Base-by-base conservation (phyloP, 1,140 invertebrate genomes). In the Ooceraea biroi region DNA sequence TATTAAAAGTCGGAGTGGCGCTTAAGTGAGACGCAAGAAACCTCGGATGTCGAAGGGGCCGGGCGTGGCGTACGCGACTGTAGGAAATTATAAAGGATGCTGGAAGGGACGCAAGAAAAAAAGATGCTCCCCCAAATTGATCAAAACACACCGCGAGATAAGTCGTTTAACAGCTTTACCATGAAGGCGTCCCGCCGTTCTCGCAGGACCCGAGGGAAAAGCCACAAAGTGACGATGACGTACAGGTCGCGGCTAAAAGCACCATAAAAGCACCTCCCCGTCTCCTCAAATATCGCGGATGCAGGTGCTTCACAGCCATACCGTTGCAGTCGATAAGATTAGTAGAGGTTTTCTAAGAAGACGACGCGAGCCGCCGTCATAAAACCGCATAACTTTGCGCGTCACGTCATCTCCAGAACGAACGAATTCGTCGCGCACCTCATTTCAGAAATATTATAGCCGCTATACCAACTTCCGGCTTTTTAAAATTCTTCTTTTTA, bases 1-100 rank as follows among this genome's bases (percentile, higher is more conserved):
- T 87, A 87, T 88, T 88, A 87, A 88, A 88, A 87, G 85, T 85
- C 85, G 85, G 78, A 85, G 73, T 77, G 52, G 82, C 50, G 58
- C 82, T 88, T 84, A 84, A 87, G 72, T 69, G 46, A 87, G 82
- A 80, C 80, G 71, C 72, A 63, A 77, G 66, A 27, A 72, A 55
- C 44, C 25, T 17, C 71, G 30, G 65, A 65, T 58, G 71, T 36
- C 36, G 36, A 36, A 65, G 44, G 65, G 73, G 58, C 41, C 48
- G 36, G 27, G 17, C 68, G 77, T 57, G 58, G 66, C 48, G 44
- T 25, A 44, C 50, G 83, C 17, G 27, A 44, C 57, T 22, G 61
- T 65, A 25, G 41, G 73, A 57, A 80, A 84, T 82, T 69, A 63
- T n/a, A 60, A 12, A 52, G 61, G 55, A 8, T n/a, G 58, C 19